A percentile compares a stretch with the other conserved stretches of the same genome.
Evolutionary conservation across 2,888 invertebrate species (phyloP).

Genomic region (Drosophila bunnanda): DNA sequence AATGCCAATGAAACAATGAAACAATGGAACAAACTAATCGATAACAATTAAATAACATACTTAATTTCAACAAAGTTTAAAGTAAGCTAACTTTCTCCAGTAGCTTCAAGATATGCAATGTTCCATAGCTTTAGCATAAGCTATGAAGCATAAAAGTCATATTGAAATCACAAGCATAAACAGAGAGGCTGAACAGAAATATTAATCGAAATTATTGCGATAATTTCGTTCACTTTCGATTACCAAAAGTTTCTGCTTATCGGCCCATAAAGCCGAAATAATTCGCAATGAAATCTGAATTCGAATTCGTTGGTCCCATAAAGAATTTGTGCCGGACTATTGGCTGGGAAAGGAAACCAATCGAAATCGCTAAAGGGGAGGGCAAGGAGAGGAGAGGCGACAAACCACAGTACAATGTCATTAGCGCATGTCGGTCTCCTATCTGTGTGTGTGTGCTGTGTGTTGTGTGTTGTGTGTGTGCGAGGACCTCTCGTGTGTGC

Average conservation of each 20-base stretch:
- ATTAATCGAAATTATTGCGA: constrained; percentile 12
- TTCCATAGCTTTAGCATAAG: too few relatives aligned
- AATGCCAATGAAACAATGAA: too few relatives aligned
- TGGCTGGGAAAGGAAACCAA: constrained; percentile 10
- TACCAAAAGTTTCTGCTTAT: constrained; percentile 1
- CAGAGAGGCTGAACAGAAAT: not conserved
- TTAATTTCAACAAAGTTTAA: not conserved
- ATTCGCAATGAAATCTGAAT: constrained; percentile 15
- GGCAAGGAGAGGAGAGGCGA: not conserved
- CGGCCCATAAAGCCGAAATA: constrained; percentile 14
- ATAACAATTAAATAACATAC: not conserved
- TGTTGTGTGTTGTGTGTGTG: not conserved
- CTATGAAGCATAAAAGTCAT: too few relatives aligned
- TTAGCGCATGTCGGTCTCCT: constrained; percentile 40
- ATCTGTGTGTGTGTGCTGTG: constrained; percentile 3
- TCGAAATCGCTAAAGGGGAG: constrained; percentile 3
- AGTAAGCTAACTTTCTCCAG: too few relatives aligned
- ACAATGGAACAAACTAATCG: not conserved
- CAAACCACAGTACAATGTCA: constrained; percentile 47
- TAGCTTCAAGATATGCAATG: too few relatives aligned
- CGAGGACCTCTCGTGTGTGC: not conserved
- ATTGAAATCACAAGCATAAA: not conserved
- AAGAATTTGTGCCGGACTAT: constrained; percentile 2
- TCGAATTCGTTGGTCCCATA: constrained; percentile 8
- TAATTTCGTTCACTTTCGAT: constrained; percentile 6